Percentiles rank a stretch among this genome's conserved stretches.
Conservation (phyloP, 1,140 invertebrate species). For the Sminthurides bifidus region DNA sequence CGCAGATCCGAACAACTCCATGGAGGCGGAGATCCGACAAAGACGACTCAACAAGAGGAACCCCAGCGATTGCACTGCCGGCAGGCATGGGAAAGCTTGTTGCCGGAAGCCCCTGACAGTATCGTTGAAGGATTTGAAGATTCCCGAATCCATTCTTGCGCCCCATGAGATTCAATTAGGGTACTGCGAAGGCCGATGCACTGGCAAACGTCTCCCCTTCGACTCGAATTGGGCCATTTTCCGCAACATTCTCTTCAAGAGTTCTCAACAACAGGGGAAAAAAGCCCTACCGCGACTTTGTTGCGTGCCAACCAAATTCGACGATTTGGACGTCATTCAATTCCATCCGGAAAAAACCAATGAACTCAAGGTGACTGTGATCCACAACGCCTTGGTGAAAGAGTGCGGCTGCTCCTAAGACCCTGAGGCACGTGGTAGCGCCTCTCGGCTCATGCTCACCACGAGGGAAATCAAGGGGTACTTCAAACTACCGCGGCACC, state of each 20-base stretch:
- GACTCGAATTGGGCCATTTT: constrained; percentile 59
- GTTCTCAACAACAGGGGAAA: constrained; percentile 36
- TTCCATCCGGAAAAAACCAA: constrained; percentile 41
- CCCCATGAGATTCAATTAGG: constrained; percentile 60
- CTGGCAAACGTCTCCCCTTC: constrained; percentile 42
- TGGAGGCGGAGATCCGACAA: too few relatives aligned
- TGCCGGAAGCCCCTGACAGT: constrained; percentile 23
- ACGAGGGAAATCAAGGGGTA: constrained; percentile 4
- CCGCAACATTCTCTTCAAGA: constrained; percentile 51
- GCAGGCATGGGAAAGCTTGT: constrained; percentile 27
- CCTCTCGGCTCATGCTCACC: too few relatives aligned
- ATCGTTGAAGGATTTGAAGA: constrained; percentile 24
- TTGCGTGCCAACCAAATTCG: constrained; percentile 56
- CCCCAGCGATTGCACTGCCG: constrained; percentile 19
- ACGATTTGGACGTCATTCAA: constrained; percentile 54
- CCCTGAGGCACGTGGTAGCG: too few relatives aligned
- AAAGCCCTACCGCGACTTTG: constrained; percentile 50
- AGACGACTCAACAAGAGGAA: not conserved
- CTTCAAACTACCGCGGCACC: not conserved
- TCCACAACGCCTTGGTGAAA: constrained; percentile 57
- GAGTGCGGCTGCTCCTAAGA: constrained; percentile 62
- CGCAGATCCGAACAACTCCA: too few relatives aligned
- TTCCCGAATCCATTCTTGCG: constrained; percentile 44
- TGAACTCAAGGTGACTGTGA: constrained; percentile 53
- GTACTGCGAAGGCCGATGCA: constrained; percentile 58